phyloP scores from a whole-genome alignment of 2,113 vertebrate species.

The Petroica traversi region DNA sequence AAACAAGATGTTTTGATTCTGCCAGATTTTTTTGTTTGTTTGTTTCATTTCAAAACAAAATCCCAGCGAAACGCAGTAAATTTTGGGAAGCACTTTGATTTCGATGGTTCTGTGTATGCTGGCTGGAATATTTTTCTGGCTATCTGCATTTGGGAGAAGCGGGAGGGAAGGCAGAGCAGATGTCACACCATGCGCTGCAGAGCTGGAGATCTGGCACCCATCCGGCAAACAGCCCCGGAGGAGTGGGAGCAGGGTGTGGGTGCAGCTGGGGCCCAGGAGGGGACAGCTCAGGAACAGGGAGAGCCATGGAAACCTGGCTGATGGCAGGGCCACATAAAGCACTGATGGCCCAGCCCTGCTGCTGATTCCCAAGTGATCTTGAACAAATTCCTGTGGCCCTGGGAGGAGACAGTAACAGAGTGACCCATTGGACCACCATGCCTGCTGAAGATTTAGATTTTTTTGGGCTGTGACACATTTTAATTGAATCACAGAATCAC shows the following conservation, averaged over 20 bases:
- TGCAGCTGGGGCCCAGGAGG: not conserved
- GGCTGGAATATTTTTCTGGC: not conserved
- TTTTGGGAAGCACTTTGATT: slow-evolving; percentile 26
- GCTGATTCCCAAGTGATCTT: not conserved
- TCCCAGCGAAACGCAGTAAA: not conserved
- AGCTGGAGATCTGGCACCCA: not conserved
- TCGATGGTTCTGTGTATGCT: not conserved
- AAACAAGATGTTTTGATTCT: slow-evolving; percentile 16
- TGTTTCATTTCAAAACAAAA: not conserved
- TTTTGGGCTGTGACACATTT: not conserved
- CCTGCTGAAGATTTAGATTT: not conserved
- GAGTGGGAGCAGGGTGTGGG: not conserved
- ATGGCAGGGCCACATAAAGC: accelerated
- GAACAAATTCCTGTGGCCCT: not conserved
- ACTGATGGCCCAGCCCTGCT: not conserved
- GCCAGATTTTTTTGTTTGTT: slow-evolving; percentile 25
- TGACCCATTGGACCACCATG: accelerated
- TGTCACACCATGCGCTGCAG: not conserved
- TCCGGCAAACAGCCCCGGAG: not conserved
- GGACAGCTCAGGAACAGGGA: not conserved
- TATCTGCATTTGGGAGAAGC: not conserved
- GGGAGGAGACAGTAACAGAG: not conserved
- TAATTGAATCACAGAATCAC: not conserved
- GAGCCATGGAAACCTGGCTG: not conserved
- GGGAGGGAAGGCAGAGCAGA: not conserved